A percentile compares a stretch with the other conserved stretches of the same genome.
phyloP scores from a whole-genome alignment of 2,888 invertebrate species.

The Norana najaformis region DNA sequence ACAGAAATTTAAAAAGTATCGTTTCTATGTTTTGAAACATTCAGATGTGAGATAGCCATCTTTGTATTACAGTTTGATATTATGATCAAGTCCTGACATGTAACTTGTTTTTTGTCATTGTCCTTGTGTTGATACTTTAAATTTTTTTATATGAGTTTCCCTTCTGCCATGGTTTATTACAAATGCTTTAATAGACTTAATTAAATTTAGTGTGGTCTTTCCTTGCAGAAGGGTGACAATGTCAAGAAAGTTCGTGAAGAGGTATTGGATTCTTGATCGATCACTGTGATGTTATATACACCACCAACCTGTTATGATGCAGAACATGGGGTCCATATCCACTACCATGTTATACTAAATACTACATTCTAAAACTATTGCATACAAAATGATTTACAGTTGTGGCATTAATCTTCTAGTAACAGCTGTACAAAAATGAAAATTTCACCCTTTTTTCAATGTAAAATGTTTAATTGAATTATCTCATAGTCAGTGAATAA shows the following conservation, averaged over 20 bases:
- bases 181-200: not conserved
- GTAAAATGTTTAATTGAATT: too few species aligned
- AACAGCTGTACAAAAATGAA: too few species aligned
- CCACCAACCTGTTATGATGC: too few species aligned
- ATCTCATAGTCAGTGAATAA: too few species aligned
- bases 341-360: too few species aligned
- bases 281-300: not conserved
- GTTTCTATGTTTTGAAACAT: not conserved
- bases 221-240: constrained; percentile 87
- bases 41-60: too few species aligned
- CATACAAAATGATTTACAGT: too few species aligned
- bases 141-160: not conserved
- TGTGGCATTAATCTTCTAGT: too few species aligned
- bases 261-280: constrained; percentile 69
- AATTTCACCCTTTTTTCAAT: too few species aligned
- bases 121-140: constrained; percentile 6
- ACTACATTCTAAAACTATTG: too few species aligned
- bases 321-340: too few species aligned
- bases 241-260: constrained; percentile 99
- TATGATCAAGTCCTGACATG: not conserved
- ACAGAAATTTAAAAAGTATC: not conserved
- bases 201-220: constrained; percentile 6
- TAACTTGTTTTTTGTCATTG: not conserved
- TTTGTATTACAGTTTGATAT: not conserved
- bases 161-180: not conserved